Evolutionary conservation across 2,888 invertebrate genomes (phyloP), one percentile per base, ranked within the genome.

Genomic region (Patella pellucida): DNA sequence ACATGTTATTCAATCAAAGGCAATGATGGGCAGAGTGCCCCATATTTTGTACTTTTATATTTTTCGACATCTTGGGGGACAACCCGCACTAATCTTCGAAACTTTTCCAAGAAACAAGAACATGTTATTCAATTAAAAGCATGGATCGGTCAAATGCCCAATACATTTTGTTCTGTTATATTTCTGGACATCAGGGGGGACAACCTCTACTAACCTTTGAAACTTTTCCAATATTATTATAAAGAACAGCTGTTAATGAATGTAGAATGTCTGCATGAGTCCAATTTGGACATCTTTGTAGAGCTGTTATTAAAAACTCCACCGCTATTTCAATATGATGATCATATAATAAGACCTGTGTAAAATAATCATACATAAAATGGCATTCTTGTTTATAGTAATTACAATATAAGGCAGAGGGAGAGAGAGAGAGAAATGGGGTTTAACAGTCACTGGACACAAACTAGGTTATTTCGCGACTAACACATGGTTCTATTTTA

Each of bases 161-260:
- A 7, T 4, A 9, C 0, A 41, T 41, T 41, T 41, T 41, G 9
- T 41, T 9, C 3, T 11, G 7, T 12, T 15, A 5, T 23, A 56
- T 27, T 23, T 54, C 23, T 11, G 12, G n/a, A 27, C 7, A 16
- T 15, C 16, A 19, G 23, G 51, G n/a, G 31, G 27, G 41, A 27
- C 23, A 23, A 54, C 68, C 15, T 2, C 23, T 54, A 52, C 27
- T 71, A 72, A 87, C 86, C 82, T 81, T 75, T 11, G 69, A 41
- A 41, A 88, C 71, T 71, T 78, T 84, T 27, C 83, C 85, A 69
- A 82, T 79, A 78, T 85, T 87, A 74, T 87, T 87, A 79, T 87
- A 86, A 23, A 89, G 73, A 12, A 87, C 79, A 16, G 87, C 83
- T n/a, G 84, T 84, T 9, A 89, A 77, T 1, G 88, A 83, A 68